Evolutionary conservation across 2,113 vertebrate species (phyloP).

Genomic region (Sinocyclocheilus rhinocerous): DNA sequence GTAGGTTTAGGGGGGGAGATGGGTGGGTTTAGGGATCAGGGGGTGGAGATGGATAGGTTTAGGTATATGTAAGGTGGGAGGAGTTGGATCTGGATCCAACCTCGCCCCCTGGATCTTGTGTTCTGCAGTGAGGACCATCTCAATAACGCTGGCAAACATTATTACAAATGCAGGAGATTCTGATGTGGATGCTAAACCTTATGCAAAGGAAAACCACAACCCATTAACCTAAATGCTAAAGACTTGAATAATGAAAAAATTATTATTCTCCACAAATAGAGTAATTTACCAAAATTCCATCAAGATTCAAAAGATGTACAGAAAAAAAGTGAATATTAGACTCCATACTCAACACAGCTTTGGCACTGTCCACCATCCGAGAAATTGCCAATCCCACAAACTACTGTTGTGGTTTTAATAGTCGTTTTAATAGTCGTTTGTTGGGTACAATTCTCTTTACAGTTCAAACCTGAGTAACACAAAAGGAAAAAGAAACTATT

Average conservation of each 20-base stretch:
- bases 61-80: too few species aligned
- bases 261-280: neutral
- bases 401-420: neutral
- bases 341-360: conserved; percentile 21
- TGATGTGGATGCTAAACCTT: conserved; percentile 28
- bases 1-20: too few species aligned
- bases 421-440: neutral
- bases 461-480: neutral
- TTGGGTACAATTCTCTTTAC: neutral
- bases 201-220: conserved; percentile 61
- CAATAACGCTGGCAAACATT: too few species aligned
- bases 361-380: neutral
- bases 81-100: too few species aligned
- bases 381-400: neutral
- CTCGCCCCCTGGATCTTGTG: too few species aligned
- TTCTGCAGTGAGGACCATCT: too few species aligned
- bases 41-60: too few species aligned
- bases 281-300: neutral
- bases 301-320: neutral
- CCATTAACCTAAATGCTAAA: conserved; percentile 55
- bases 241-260: neutral
- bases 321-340: neutral
- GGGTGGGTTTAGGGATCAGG: too few species aligned
- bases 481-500: neutral
- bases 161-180: conserved; percentile 54